A percentile compares a stretch with the other conserved stretches of the same genome.
Evolutionary conservation across 2,888 invertebrate species (phyloP).

Genomic region (Hydrotaea diabolus): DNA sequence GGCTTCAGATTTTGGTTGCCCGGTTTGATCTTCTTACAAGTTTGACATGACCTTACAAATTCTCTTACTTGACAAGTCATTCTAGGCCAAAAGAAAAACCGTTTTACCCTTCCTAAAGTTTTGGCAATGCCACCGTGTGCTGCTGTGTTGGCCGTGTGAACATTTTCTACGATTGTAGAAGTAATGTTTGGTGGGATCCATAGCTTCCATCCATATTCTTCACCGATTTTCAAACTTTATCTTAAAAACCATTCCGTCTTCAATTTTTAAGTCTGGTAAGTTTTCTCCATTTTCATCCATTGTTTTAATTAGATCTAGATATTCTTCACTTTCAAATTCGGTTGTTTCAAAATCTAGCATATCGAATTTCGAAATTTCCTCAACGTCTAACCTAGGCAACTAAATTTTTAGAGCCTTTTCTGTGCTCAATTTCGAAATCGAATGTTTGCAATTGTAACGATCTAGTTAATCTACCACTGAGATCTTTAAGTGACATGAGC

Average conservation of each 20-base stretch:
- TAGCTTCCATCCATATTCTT: conserved; percentile 15
- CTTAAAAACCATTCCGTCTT: background rate
- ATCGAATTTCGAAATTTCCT: background rate
- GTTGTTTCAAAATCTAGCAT: background rate
- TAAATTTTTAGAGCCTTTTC: background rate
- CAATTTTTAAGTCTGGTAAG: conserved; percentile 1
- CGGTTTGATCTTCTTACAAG: conserved; percentile 10
- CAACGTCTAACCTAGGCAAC: too few species aligned
- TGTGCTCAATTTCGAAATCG: conserved; percentile 36
- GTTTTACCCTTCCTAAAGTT: conserved; percentile 14
- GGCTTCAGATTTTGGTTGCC: background rate
- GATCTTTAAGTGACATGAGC: background rate
- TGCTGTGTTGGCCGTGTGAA: background rate
- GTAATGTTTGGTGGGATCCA: conserved; percentile 14
- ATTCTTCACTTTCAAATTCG: too few species aligned
- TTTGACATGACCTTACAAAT: background rate
- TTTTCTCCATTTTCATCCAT: background rate
- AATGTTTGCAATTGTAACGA: conserved; percentile 38
- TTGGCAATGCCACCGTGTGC: conserved; percentile 40
- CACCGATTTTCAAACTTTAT: background rate
- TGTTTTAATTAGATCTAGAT: conserved; percentile 7
- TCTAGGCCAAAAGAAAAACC: conserved; percentile 26
- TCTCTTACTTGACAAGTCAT: background rate
- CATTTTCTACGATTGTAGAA: conserved; percentile 25
- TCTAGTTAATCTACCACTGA: conserved; percentile 36